Conservation (phyloP, 2,113 vertebrate genomes). For the Morphnarchus princeps region DNA sequence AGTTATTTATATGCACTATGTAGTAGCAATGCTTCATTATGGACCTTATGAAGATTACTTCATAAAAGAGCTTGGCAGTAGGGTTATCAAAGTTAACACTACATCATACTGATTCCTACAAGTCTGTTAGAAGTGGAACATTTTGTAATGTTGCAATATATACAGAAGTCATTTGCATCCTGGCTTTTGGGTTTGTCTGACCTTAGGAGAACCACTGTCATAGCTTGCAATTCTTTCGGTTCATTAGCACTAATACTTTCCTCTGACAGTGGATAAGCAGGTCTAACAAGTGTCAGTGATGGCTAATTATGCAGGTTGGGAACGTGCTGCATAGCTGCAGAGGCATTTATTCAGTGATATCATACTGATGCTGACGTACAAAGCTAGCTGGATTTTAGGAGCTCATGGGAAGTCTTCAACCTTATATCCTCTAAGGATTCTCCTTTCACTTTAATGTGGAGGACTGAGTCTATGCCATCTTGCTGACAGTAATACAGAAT, state of each 20-base stretch:
- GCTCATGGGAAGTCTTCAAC: not conserved
- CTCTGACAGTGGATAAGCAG: not conserved
- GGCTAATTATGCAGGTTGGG: not conserved
- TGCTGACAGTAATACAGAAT: slow-evolving; percentile 39
- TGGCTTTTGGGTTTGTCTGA: not conserved
- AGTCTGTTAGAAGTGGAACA: not conserved
- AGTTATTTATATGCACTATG: not conserved
- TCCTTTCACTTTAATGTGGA: not conserved
- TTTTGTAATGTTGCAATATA: not conserved
- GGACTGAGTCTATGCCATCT: not conserved
- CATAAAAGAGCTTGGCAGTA: not conserved
- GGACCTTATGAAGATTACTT: not conserved
- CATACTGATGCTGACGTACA: not conserved
- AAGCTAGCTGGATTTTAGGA: not conserved
- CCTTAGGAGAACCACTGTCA: not conserved
- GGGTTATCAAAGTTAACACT: not conserved
- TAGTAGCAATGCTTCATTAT: not conserved
- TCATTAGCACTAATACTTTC: not conserved
- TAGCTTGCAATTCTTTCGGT: not conserved
- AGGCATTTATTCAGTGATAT: not conserved
- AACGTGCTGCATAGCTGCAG: not conserved
- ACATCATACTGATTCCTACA: not conserved
- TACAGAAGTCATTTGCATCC: not conserved
- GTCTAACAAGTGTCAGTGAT: not conserved
- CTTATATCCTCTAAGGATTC: not conserved